Conservation (phyloP, 2,888 invertebrate species). For the Cyclophora albipunctata region DNA sequence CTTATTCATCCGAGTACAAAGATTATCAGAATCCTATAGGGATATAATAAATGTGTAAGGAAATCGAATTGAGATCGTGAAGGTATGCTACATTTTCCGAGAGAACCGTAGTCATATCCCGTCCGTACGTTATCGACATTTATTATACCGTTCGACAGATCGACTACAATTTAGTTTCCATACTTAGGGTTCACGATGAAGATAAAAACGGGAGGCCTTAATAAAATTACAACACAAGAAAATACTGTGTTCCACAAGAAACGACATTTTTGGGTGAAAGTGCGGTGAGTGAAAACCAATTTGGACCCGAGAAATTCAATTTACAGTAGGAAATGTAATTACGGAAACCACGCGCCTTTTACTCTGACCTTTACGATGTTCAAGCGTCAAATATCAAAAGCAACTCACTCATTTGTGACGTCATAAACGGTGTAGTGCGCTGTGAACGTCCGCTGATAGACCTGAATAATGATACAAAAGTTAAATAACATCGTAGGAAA, state of each 20-base stretch:
- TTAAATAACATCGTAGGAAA: slow-evolving; percentile 20
- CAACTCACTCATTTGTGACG: slow-evolving; percentile 90
- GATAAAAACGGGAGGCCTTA: slow-evolving; percentile 4
- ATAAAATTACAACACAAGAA: slow-evolving; percentile 4
- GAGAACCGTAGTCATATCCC: slow-evolving; percentile 22
- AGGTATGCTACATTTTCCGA: slow-evolving; percentile 39
- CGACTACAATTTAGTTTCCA: slow-evolving; percentile 17
- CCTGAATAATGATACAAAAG: slow-evolving; percentile 74
- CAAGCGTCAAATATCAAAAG: slow-evolving; percentile 36
- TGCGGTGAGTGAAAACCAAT: slow-evolving; percentile 40
- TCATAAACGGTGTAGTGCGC: slow-evolving; percentile 94
- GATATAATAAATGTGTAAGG: slow-evolving; percentile 32
- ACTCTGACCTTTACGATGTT: slow-evolving; percentile 32
- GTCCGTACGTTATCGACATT: slow-evolving; percentile 20
- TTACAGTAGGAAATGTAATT: slow-evolving; percentile 38
- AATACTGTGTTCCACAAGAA: slow-evolving; percentile 17
- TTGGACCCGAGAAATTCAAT: slow-evolving; percentile 38
- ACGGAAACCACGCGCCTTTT: slow-evolving; percentile 29
- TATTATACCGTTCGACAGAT: slow-evolving; percentile 24
- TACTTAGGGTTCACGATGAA: slow-evolving; percentile 4
- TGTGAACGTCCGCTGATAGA: slow-evolving; percentile 89
- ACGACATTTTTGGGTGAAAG: slow-evolving; percentile 23
- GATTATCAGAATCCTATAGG: slow-evolving; percentile 19
- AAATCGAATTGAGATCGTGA: slow-evolving; percentile 39
- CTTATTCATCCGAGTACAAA: slow-evolving; percentile 12